phyloP scores from a whole-genome alignment of 2,113 vertebrate genomes.

The Oryzias celebensis region DNA sequence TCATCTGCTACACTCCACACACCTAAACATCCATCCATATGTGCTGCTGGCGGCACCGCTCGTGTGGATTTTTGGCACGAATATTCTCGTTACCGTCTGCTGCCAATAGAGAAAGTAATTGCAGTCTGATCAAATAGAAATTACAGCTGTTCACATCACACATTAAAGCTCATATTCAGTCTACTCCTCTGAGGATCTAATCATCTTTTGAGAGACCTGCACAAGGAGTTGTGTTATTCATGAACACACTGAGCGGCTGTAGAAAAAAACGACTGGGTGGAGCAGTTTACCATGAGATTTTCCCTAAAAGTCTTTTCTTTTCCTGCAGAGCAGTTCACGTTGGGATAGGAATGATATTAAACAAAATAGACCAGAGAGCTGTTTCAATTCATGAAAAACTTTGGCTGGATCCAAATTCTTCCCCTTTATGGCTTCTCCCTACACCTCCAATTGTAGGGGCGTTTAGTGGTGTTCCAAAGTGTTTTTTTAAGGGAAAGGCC shows the following conservation, averaged over 20 bases:
- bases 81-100: slow-evolving; percentile 46
- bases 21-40: slow-evolving; percentile 21
- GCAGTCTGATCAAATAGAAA: slow-evolving; percentile 60
- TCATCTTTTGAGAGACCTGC: slow-evolving; percentile 15
- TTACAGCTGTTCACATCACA: slow-evolving; percentile 52
- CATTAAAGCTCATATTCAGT: slow-evolving; percentile 55
- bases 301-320: too few relatives aligned
- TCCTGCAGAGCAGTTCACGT: too few relatives aligned
- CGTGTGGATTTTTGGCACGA: slow-evolving; percentile 46
- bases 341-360: too few relatives aligned
- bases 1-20: slow-evolving; percentile 13
- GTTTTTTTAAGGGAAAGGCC: too few relatives aligned
- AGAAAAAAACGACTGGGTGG: too few relatives aligned
- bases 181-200: slow-evolving; percentile 39
- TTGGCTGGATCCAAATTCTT: too few relatives aligned
- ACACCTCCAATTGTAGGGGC: too few relatives aligned
- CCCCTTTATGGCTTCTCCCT: too few relatives aligned
- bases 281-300: too few relatives aligned
- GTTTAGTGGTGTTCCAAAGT: too few relatives aligned
- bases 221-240: slow-evolving; percentile 7
- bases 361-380: too few relatives aligned
- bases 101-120: slow-evolving; percentile 57
- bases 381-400: too few relatives aligned
- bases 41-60: background rate
- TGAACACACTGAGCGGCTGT: slow-evolving; percentile 4